Base-by-base conservation (phyloP, 1,140 invertebrate species). In the Arion vulgaris region DNA sequence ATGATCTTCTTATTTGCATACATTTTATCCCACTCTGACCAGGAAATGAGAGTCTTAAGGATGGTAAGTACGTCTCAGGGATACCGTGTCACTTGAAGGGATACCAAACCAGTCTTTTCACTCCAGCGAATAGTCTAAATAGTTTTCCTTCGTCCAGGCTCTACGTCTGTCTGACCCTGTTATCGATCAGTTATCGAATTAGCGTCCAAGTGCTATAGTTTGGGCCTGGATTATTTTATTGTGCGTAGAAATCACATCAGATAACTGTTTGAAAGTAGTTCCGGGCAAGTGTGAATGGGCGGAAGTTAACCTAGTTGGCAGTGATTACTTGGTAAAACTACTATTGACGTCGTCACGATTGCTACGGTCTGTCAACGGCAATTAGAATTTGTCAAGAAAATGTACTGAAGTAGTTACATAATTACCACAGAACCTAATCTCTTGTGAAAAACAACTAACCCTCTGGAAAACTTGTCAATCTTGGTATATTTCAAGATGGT, bases 181-280 rank as follows among this genome's bases (percentile, higher is more conserved):
- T 66, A 66, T 66, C 32, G 62, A 66, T 66, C 28, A 23, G 62
- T 66, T 66, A 66, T 66, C 62, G 62, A 66, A 66, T 66, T 66
- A 32, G 28, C 28, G 62, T n/a, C n/a, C 62, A 66, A 66, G 62
- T n/a, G 62, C 9, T 5, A 23, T n/a, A 4, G 62, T 5, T 66
- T 11, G 11, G 1, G n/a, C 5, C 62, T 5, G 7, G 19, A 7
- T 32, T 32, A 28, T 28, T 66, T 4, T 32, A 32, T 66, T 32
- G 9, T 34, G n/a, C n/a, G n/a, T 2, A 7, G 2, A 17, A 32
- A 66, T 66, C 28, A 15, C 36, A 39, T 2, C 2, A 34, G 38
- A 39, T 49, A 73, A 73, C 38, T n/a, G 23, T 39, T 73, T 73
- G 39, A 49, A 41, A 7, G 53, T n/a, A n/a, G n/a, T 11, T 57